A percentile compares a stretch with the other conserved stretches of the same genome.
Conservation (phyloP, 2,113 vertebrate species). For the Centrocercus urophasianus region DNA sequence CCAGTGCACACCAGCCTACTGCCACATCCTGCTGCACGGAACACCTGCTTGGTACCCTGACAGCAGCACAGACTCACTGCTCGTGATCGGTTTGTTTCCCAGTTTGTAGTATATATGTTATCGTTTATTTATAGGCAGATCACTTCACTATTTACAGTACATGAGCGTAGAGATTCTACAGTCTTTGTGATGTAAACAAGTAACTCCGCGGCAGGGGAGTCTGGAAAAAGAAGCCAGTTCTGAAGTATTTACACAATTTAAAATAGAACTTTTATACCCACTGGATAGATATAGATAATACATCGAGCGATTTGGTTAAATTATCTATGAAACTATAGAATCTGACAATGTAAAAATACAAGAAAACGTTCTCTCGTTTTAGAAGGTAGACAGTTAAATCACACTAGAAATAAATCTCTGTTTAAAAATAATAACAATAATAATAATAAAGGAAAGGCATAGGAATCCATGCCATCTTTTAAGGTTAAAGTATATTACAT, state of each 20-base stretch:
- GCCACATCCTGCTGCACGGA: neutral
- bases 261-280: conserved; percentile 99
- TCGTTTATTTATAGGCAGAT: conserved; percentile 96
- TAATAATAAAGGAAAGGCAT: conserved; percentile 83
- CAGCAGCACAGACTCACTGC: conserved; percentile 16
- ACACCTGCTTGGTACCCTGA: neutral
- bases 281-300: conserved; percentile 90
- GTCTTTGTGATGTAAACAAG: conserved; percentile 99
- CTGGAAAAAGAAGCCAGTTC: conserved; percentile 96
- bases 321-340: conserved; percentile 99
- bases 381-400: conserved; percentile 94
- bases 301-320: conserved; percentile 94
- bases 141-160: conserved; percentile 98
- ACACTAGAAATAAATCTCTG: conserved; percentile 86
- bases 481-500: conserved; percentile 92
- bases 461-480: conserved; percentile 86
- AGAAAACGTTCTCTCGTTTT: conserved; percentile 94
- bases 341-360: conserved; percentile 99
- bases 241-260: conserved; percentile 99
- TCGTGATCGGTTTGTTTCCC: conserved; percentile 57
- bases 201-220: conserved; percentile 87
- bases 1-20: neutral
- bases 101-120: conserved; percentile 83
- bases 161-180: conserved; percentile 99
- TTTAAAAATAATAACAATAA: conserved; percentile 79